Conservation (phyloP, 2,797 vertebrate genomes). For the Hephaestus fuliginosus region DNA sequence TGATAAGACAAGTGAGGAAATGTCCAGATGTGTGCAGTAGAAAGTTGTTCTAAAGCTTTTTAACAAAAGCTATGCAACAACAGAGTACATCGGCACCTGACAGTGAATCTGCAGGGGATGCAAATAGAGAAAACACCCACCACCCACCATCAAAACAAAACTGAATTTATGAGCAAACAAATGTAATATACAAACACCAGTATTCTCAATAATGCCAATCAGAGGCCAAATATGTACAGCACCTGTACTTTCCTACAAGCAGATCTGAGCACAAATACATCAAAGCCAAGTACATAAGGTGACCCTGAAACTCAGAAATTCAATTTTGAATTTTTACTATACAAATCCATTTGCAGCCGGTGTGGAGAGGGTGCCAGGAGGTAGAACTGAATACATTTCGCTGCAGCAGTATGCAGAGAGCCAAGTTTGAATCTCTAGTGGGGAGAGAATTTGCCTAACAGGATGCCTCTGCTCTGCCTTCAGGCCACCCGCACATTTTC, state of each 20-base stretch:
- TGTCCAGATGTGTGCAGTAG: constrained; percentile 10
- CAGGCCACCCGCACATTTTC: constrained; percentile 38
- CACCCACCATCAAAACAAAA: constrained; percentile 14
- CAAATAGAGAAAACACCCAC: constrained; percentile 14
- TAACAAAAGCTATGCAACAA: constrained; percentile 32
- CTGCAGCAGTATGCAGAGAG: constrained; percentile 29
- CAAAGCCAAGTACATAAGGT: constrained; percentile 25
- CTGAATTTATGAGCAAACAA: constrained; percentile 22
- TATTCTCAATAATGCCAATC: constrained; percentile 13
- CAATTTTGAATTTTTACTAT: constrained; percentile 48
- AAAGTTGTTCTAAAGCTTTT: constrained; percentile 29
- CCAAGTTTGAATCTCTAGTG: constrained; percentile 48
- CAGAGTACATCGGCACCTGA: constrained; percentile 7
- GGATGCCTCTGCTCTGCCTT: constrained; percentile 44
- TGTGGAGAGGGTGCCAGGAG: constrained; percentile 38
- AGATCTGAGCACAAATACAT: constrained; percentile 17
- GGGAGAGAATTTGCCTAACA: constrained; percentile 54
- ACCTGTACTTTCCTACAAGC: constrained; percentile 10
- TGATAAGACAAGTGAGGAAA: constrained; percentile 30
- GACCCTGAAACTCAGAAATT: constrained; percentile 44
- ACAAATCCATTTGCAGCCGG: constrained; percentile 51
- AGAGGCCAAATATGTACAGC: constrained; percentile 11
- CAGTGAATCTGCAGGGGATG: constrained; percentile 8
- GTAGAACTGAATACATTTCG: constrained; percentile 59
- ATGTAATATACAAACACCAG: constrained; percentile 8